These are phyloP conservation scores for Aethes cnicana DNA, from an alignment of 2,888 invertebrate species.

Conservation along the genomic window DNA sequence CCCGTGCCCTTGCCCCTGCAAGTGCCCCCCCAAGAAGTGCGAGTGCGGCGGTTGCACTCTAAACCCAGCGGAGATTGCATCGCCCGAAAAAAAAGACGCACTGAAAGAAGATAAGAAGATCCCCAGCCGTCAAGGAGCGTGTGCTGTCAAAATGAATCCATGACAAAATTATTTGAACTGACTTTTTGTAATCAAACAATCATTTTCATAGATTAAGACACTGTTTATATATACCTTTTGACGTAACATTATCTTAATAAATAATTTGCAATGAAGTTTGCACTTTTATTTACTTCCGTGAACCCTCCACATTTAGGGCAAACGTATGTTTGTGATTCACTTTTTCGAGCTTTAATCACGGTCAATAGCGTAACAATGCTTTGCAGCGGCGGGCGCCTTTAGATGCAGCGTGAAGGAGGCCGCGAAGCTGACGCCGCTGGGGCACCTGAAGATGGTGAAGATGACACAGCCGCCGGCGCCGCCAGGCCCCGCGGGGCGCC, in stretches of 20 bases:
- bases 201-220: neutral
- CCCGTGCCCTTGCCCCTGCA: constrained; percentile 35
- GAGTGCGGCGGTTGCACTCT: constrained; percentile 40
- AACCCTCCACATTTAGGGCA: neutral
- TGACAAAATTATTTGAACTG: constrained; percentile 29
- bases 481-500: constrained; percentile 31
- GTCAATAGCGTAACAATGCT: constrained; percentile 65
- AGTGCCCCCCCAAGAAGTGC: constrained; percentile 39
- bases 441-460: constrained; percentile 44
- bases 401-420: constrained; percentile 49
- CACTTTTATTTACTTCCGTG: neutral
- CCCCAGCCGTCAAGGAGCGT: neutral
- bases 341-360: constrained; percentile 45
- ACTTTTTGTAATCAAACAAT: neutral
- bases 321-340: neutral
- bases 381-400: constrained; percentile 63
- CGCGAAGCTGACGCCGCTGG: constrained; percentile 41
- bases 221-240: neutral
- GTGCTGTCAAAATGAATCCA: constrained; percentile 42
- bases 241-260: constrained; percentile 7
- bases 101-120: neutral
- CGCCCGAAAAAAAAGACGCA: constrained; percentile 33
- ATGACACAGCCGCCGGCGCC: constrained; percentile 40
- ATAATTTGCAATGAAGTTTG: neutral
- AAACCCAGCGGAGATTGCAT: constrained; percentile 34